Percentiles rank a stretch among this genome's conserved stretches.
These are phyloP conservation scores for Ischnus inquisitorius DNA, from an alignment of 2,888 invertebrate species.

Conservation along the genomic window DNA sequence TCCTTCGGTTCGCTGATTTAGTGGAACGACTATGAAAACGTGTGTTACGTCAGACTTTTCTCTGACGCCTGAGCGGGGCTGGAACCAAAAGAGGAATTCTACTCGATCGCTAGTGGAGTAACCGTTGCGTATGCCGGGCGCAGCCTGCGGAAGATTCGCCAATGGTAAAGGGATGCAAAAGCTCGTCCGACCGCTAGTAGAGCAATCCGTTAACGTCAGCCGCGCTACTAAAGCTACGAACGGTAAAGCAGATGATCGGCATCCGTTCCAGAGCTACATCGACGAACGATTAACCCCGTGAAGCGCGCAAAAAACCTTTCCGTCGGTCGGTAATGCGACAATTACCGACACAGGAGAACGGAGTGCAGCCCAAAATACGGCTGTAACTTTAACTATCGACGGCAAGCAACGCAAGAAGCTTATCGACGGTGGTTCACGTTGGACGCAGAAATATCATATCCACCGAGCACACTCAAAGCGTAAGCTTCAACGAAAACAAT, in stretches of 20 bases:
- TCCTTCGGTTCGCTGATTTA: background rate
- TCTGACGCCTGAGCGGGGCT: background rate
- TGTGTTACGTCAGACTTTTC: background rate
- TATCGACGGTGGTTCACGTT: background rate
- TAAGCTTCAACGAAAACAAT: conserved; percentile 6
- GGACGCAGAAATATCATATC: conserved; percentile 10
- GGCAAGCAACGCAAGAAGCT: conserved; percentile 10
- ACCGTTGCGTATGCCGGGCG: background rate
- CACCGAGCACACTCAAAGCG: conserved; percentile 4
- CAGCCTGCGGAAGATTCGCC: background rate
- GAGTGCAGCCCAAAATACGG: background rate
- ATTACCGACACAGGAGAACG: conserved; percentile 15
- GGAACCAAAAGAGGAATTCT: background rate
- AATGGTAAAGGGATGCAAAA: background rate
- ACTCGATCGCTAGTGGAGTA: conserved; percentile 6
- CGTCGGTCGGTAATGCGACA: conserved; percentile 15
- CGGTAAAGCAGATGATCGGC: background rate
- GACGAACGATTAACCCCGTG: background rate
- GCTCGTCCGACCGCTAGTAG: background rate
- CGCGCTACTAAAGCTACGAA: background rate
- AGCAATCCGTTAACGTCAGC: conserved; percentile 5
- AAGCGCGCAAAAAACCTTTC: background rate
- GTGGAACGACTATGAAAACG: background rate
- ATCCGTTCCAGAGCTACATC: background rate
- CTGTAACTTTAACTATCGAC: background rate